These are phyloP conservation scores for Pseudoatta argentina DNA, from an alignment of 1,140 invertebrate genomes.

Conservation along the genomic window DNA sequence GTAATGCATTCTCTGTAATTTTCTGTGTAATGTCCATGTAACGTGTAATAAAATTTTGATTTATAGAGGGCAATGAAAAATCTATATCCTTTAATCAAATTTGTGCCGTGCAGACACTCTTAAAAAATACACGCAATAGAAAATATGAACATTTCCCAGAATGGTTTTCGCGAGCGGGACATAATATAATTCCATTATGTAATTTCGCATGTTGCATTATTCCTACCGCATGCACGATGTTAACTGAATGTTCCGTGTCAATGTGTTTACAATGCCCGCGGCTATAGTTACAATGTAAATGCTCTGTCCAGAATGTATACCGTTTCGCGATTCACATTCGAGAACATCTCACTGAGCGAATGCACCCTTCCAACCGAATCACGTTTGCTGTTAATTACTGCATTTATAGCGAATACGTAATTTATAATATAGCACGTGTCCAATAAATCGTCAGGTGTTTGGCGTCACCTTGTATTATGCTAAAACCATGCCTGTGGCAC, in stretches of 20 bases:
- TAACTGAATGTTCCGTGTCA: slow-evolving; percentile 62
- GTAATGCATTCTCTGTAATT: slow-evolving; percentile 10
- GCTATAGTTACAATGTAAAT: slow-evolving; percentile 65
- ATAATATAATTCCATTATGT: slow-evolving; percentile 64
- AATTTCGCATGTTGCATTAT: slow-evolving; percentile 63
- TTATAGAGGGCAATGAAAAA: slow-evolving; percentile 11
- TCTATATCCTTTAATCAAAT: slow-evolving; percentile 30
- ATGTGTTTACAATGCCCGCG: slow-evolving; percentile 60
- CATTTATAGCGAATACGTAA: slow-evolving; percentile 57
- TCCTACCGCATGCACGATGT: slow-evolving; percentile 60
- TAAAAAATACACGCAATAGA: slow-evolving; percentile 44
- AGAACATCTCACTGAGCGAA: slow-evolving; percentile 58
- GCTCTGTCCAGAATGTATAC: slow-evolving; percentile 62
- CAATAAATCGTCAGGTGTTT: slow-evolving; percentile 47
- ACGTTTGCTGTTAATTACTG: slow-evolving; percentile 57
- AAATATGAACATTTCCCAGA: slow-evolving; percentile 49
- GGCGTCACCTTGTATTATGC: slow-evolving; percentile 15
- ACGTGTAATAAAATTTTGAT: slow-evolving; percentile 41
- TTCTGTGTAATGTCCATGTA: not conserved
- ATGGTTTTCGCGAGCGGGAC: slow-evolving; percentile 33
- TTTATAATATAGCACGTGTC: slow-evolving; percentile 49
- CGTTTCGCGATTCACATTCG: slow-evolving; percentile 61
- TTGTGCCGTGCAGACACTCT: not conserved
- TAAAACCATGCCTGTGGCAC: not conserved
- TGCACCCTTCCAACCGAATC: slow-evolving; percentile 56